These are phyloP conservation scores for Chironomus tepperi DNA, from an alignment of 1,140 invertebrate genomes.

Conservation along the genomic window DNA sequence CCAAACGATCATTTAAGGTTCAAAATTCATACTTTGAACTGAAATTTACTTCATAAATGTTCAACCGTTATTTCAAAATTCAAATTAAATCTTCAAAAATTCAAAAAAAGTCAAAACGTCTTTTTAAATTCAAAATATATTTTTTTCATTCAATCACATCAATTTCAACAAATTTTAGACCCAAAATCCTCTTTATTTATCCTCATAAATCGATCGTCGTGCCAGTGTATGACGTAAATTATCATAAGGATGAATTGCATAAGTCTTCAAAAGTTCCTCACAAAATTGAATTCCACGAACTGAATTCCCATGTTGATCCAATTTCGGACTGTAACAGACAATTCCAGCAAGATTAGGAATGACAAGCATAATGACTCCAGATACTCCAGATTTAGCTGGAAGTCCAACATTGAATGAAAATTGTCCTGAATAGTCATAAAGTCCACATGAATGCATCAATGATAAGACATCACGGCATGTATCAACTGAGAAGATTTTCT, in stretches of 20 bases:
- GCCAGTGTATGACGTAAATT: slow-evolving; percentile 72
- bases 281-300: slow-evolving; percentile 84
- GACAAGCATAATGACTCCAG: slow-evolving; percentile 85
- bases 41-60: no score
- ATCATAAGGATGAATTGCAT: slow-evolving; percentile 97
- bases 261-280: slow-evolving; percentile 76
- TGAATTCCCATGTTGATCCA: slow-evolving; percentile 78
- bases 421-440: slow-evolving; percentile 96
- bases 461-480: slow-evolving; percentile 75
- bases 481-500: slow-evolving; percentile 79
- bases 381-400: slow-evolving; percentile 96
- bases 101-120: no score
- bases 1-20: no score
- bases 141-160: no score
- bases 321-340: slow-evolving; percentile 87
- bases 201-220: no score
- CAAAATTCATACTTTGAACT: no score
- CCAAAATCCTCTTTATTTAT: no score
- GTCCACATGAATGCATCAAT: slow-evolving; percentile 96
- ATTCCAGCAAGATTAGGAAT: slow-evolving; percentile 97
- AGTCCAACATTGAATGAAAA: slow-evolving; percentile 97
- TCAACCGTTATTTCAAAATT: no score
- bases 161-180: no score
- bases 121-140: no score
- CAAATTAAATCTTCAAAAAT: no score